Evolutionary conservation across 2,888 invertebrate genomes (phyloP).

Genomic region (Chaetogeoica ovagalla): DNA sequence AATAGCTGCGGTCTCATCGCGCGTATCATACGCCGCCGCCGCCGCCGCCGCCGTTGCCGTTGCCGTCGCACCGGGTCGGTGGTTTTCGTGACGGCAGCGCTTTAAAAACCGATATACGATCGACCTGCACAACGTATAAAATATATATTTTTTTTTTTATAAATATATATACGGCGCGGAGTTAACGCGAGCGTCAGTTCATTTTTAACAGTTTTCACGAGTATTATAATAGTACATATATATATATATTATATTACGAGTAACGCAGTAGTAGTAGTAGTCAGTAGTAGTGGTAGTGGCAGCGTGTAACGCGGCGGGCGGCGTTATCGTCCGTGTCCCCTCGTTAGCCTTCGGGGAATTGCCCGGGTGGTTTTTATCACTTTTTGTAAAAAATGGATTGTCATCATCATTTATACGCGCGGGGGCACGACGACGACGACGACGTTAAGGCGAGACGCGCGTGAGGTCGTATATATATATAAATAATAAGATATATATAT

Average conservation of each 20-base stretch:
- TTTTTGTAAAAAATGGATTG: conserved; percentile 56
- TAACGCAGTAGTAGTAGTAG: too few species aligned
- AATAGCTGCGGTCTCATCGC: not conserved
- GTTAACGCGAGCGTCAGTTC: conserved; percentile 7
- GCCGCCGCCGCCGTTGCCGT: too few species aligned
- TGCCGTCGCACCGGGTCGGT: too few species aligned
- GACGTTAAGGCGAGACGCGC: conserved; percentile 14
- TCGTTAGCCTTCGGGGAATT: conserved; percentile 51
- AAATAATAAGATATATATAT: too few species aligned
- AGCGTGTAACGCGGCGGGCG: not conserved
- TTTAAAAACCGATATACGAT: conserved; percentile 26
- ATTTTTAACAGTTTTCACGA: conserved; percentile 43
- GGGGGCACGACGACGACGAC: conserved; percentile 2
- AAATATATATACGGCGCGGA: not conserved
- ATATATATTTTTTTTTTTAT: not conserved
- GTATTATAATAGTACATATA: not conserved
- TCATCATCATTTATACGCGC: conserved; percentile 56
- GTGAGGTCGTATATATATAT: conserved; percentile 12
- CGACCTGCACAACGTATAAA: not conserved
- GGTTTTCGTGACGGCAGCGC: not conserved
- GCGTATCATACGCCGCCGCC: too few species aligned
- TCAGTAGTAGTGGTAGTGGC: too few species aligned
- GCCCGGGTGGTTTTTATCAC: conserved; percentile 54
- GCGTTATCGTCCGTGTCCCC: conserved; percentile 50
- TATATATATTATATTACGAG: too few species aligned